A percentile compares a stretch with the other conserved stretches of the same genome.
Conservation (phyloP, 2,113 vertebrate species). For the Puma concolor region DNA sequence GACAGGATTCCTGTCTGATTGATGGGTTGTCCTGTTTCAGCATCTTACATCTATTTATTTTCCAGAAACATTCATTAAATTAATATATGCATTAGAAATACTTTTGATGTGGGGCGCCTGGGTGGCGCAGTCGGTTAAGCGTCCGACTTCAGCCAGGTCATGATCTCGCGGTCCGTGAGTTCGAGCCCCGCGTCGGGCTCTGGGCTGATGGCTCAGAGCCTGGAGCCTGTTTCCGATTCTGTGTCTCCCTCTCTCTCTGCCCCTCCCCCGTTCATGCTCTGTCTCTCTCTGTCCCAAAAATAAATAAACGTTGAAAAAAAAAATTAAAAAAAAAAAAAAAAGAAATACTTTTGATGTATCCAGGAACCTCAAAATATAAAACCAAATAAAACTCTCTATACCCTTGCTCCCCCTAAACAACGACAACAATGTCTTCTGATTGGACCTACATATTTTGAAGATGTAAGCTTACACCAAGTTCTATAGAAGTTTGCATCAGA, state of each 20-base stretch:
- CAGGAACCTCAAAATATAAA: conserved; percentile 11
- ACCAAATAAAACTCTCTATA: background rate
- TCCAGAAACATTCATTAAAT: background rate
- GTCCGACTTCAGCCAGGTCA: too few species aligned
- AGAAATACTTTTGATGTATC: background rate
- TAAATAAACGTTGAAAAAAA: too few species aligned
- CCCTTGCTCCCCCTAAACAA: background rate
- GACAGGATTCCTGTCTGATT: background rate
- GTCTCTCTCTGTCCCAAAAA: too few species aligned
- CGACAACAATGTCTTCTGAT: background rate
- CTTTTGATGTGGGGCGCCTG: background rate
- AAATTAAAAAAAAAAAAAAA: too few species aligned
- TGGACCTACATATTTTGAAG: background rate
- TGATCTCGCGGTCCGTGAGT: too few species aligned
- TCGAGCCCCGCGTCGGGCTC: too few species aligned
- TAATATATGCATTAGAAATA: background rate
- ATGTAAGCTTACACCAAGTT: background rate
- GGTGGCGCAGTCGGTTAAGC: too few species aligned
- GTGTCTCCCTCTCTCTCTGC: too few species aligned
- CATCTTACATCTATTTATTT: background rate
- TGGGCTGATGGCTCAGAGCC: too few species aligned
- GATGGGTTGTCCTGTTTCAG: background rate
- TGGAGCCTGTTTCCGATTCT: too few species aligned
- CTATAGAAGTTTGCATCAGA: background rate
- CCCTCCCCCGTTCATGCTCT: too few species aligned